Base-by-base conservation (phyloP, 92 coral and sea anemone species). In the Epizoanthus scotinus region DNA sequence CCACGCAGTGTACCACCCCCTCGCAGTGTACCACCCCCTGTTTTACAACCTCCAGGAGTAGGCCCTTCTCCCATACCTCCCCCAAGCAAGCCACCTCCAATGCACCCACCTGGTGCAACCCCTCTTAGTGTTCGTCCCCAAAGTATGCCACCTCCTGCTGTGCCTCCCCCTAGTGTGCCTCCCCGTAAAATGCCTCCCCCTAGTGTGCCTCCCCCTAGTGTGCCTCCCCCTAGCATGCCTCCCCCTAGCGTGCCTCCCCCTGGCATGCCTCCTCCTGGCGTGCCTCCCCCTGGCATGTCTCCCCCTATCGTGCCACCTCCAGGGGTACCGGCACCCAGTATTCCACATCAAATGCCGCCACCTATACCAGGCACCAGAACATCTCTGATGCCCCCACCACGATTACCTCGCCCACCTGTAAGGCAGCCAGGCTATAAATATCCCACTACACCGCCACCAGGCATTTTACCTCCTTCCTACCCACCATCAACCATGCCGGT, bases 21-120 rank as follows among this genome's bases (percentile, higher is more conserved):
- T 52, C 90, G 88, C 26, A 71, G 82, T 3, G 47, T 58, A 20
- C 60, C 81, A 6, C 87, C 84, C 2, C 71, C 73, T 19, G 65
- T 49, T 8, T 7, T 60, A 5, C 75, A 74, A 0, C 86, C 68
- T 5, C 89, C 69, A 27, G 63, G 73, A 0, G 68, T 82, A 19
- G 78, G 60, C 2, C 84, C 89, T 1, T 62, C 89, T 44, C 77
- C 84, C 7, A 53, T 84, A 28, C 93, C 78, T 12, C 89, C 86
- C 14, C 67, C 81, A 34, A 49, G 85, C 17, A 22, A 81, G 13
- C 86, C 87, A 8, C 87, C 89, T 17, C 75, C 83, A 66, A 81
- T 5, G 8, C 78, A 5, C 84, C 89, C 67, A 13, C 57, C 89
- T 18, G 34, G 84, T 12, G n/a, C 84, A 15, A 85, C 83, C 5